Evolutionary conservation across 2,113 vertebrate species (phyloP).

Genomic region (Anoura caudifer): DNA sequence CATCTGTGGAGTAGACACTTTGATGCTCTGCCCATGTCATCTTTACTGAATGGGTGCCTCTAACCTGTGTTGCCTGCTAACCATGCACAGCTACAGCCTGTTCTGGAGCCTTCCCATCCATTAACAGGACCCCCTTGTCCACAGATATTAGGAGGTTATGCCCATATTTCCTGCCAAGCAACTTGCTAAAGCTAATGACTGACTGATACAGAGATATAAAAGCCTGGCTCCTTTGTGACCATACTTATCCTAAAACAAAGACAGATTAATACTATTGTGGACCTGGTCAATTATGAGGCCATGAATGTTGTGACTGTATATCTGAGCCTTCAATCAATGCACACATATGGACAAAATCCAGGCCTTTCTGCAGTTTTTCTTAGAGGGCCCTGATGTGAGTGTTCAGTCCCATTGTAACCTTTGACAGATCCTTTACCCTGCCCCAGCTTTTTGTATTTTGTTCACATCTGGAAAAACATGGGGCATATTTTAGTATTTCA

Average conservation of each 20-base stretch:
- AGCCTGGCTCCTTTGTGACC: neutral
- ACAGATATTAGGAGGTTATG: neutral
- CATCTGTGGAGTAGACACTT: neutral
- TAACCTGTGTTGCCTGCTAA: neutral
- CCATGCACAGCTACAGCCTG: fast-evolving
- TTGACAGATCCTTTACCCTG: neutral
- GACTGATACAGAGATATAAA: neutral
- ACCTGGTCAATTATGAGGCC: neutral
- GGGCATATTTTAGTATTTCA: neutral
- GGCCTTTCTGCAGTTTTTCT: neutral
- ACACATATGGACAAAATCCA: neutral
- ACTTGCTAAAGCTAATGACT: neutral
- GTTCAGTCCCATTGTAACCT: neutral
- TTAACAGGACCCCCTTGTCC: neutral
- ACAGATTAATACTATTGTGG: neutral
- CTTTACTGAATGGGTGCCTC: neutral
- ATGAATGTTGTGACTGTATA: neutral
- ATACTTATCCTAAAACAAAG: neutral
- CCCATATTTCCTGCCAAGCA: neutral
- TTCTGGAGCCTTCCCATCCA: neutral
- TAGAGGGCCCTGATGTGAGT: neutral
- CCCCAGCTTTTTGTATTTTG: neutral
- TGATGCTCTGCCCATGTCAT: neutral
- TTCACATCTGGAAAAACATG: slow-evolving; percentile 29
- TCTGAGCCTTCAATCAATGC: neutral